A percentile compares a stretch with the other conserved stretches of the same genome.
These are phyloP conservation scores for Dicentrarchus labrax DNA, from an alignment of 2,113 vertebrate species.

Conservation along the genomic window DNA sequence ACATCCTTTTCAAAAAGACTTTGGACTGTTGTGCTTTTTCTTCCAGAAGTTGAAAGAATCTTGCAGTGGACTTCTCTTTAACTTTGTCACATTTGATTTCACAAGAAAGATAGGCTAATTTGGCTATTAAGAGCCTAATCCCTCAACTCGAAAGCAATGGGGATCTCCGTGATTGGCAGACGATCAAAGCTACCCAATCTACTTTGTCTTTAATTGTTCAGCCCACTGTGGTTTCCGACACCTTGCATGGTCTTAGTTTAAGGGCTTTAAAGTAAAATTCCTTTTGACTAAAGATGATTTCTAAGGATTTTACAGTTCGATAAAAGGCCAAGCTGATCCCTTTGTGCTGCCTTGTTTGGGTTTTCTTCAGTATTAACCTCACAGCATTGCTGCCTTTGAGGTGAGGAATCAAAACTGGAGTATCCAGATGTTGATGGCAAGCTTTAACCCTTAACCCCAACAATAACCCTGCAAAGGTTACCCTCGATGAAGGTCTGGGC, in stretches of 20 bases:
- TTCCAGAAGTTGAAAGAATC: background rate
- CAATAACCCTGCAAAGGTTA: too few relatives aligned
- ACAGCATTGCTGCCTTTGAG: conserved; percentile 1
- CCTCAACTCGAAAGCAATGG: conserved; percentile 10
- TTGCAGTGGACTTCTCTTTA: background rate
- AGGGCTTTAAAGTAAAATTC: conserved; percentile 42
- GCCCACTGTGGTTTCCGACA: background rate
- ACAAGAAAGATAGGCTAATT: conserved; percentile 15
- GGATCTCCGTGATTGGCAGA: conserved; percentile 29
- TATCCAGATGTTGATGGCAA: background rate
- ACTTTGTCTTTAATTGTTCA: conserved; percentile 16
- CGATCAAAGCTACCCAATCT: conserved; percentile 51
- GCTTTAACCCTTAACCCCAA: background rate
- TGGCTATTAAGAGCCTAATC: conserved; percentile 25
- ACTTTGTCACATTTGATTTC: conserved; percentile 28
- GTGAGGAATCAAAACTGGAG: background rate
- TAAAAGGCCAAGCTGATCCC: conserved; percentile 5
- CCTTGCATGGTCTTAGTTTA: conserved; percentile 7
- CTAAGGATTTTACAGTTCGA: conserved; percentile 35
- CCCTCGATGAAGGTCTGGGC: background rate
- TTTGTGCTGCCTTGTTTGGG: conserved; percentile 14
- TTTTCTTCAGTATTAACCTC: conserved; percentile 7
- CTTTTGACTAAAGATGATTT: conserved; percentile 27
- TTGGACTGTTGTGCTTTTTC: background rate
- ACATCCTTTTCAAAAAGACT: background rate